These are phyloP conservation scores for Columba janthina DNA, from an alignment of 2,113 vertebrate genomes.

Conservation along the genomic window DNA sequence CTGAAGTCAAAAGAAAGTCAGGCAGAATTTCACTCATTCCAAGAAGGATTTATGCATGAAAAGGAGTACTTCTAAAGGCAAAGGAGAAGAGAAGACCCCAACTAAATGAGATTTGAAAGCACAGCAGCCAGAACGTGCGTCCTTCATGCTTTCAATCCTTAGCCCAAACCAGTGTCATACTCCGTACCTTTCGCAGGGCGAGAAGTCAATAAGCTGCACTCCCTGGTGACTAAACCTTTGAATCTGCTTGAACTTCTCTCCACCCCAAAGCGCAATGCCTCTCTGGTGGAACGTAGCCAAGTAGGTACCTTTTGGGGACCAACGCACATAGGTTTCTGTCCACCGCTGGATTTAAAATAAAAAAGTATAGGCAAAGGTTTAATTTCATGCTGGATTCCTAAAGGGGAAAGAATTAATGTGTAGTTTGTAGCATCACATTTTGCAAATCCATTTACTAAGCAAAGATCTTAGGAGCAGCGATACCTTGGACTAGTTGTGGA, in stretches of 20 bases:
- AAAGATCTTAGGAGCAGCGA: neutral
- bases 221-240: constrained; percentile 97
- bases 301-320: constrained; percentile 97
- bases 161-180: fast-evolving
- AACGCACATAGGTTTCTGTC: constrained; percentile 97
- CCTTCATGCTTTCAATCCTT: neutral
- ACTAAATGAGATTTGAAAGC: neutral
- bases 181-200: constrained; percentile 93
- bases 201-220: constrained; percentile 98
- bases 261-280: constrained; percentile 96
- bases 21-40: neutral
- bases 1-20: neutral
- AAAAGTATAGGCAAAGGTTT: neutral
- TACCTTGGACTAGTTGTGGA: neutral
- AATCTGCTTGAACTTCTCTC: constrained; percentile 99
- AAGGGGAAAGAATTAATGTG: fast-evolving
- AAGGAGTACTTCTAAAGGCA: neutral
- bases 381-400: neutral
- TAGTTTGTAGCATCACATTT: neutral
- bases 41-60: neutral
- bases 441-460: neutral
- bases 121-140: fast-evolving
- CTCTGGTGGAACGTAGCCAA: constrained; percentile 96
- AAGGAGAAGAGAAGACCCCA: neutral
- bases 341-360: constrained; percentile 81